Percentiles rank a stretch among this genome's conserved stretches.
phyloP scores from a whole-genome alignment of 1,140 invertebrate genomes.

The Pogonomyrmex californicus region DNA sequence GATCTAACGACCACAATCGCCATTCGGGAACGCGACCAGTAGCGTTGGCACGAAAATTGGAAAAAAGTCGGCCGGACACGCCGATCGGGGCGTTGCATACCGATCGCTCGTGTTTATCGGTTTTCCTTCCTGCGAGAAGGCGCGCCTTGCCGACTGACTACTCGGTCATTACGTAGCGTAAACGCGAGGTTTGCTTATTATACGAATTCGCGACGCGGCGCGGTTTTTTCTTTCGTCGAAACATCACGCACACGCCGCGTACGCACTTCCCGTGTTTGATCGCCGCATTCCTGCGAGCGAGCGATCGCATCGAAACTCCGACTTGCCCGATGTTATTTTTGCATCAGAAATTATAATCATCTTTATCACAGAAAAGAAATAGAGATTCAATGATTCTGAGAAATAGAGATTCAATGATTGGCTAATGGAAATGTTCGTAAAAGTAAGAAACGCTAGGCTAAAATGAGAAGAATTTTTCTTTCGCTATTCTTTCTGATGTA shows the following conservation, averaged over 20 bases:
- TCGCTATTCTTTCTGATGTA: background rate
- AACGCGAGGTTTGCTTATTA: slow-evolving; percentile 48
- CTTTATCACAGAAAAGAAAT: background rate
- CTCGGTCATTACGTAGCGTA: slow-evolving; percentile 39
- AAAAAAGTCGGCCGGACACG: slow-evolving; percentile 39
- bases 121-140: slow-evolving; percentile 45
- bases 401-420: background rate
- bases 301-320: slow-evolving; percentile 17
- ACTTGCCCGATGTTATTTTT: slow-evolving; percentile 31
- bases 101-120: slow-evolving; percentile 22
- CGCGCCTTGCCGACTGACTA: slow-evolving; percentile 18
- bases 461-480: background rate
- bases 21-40: slow-evolving; percentile 7
- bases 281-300: slow-evolving; percentile 55
- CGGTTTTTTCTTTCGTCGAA: slow-evolving; percentile 16
- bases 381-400: background rate
- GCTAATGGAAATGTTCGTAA: background rate
- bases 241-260: slow-evolving; percentile 45
- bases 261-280: slow-evolving; percentile 62
- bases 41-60: slow-evolving; percentile 30
- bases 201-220: slow-evolving; percentile 24
- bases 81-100: background rate
- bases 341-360: background rate
- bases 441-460: background rate
- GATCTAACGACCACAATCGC: slow-evolving; percentile 33